Evolutionary conservation across 2,888 invertebrate species (phyloP).

Genomic region (Tortricodes alternella): DNA sequence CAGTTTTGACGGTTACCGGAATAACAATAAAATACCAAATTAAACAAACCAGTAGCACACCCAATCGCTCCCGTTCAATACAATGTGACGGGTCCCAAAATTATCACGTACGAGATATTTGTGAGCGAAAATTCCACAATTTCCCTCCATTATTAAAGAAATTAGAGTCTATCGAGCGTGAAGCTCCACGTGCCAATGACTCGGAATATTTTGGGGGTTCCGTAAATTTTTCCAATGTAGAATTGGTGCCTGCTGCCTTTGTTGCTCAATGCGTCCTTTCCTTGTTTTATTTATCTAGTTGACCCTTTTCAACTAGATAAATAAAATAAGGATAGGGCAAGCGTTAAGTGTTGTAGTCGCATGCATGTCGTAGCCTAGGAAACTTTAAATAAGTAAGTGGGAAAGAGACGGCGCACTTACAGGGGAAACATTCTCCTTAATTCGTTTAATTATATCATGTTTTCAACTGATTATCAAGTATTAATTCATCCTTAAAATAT

Average conservation of each 20-base stretch:
- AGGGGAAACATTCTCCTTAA: no score
- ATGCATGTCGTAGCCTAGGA: background rate
- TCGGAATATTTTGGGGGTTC: constrained; percentile 30
- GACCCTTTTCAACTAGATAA: no score
- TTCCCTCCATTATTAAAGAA: constrained; percentile 30
- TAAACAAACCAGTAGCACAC: background rate
- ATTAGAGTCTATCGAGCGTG: constrained; percentile 25
- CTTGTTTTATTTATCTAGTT: no score
- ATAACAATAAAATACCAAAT: background rate
- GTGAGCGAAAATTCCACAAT: constrained; percentile 28
- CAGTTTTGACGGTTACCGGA: no score
- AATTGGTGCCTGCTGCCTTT: no score
- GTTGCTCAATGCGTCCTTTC: no score
- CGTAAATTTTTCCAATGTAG: background rate
- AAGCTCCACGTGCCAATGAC: constrained; percentile 27
- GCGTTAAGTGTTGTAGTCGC: no score
- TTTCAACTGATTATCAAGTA: no score
- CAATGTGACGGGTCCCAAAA: background rate
- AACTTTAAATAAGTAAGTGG: background rate
- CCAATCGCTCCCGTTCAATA: background rate
- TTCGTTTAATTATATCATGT: no score
- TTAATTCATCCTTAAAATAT: background rate
- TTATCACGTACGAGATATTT: constrained; percentile 19
- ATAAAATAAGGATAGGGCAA: no score
- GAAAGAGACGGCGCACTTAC: no score